These are phyloP conservation scores for Istiophorus platypterus DNA, from an alignment of 2,113 vertebrate species.

Conservation along the genomic window DNA sequence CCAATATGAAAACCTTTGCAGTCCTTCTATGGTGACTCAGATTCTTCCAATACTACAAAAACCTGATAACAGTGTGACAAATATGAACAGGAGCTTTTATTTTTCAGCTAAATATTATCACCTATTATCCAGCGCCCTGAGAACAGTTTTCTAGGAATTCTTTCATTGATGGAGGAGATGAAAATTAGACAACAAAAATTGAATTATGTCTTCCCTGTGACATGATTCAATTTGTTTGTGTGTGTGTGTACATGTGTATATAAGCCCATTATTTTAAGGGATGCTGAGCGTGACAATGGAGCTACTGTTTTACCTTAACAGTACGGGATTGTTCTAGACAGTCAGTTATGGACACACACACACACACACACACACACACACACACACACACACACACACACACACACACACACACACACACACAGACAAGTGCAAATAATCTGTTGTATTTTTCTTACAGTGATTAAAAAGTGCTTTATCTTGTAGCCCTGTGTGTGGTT, in stretches of 20 bases:
- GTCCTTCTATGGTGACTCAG: not conserved
- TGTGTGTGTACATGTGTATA: not conserved
- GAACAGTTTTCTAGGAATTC: not conserved
- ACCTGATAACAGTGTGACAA: not conserved
- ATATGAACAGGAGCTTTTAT: not conserved
- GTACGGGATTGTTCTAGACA: slow-evolving; percentile 26
- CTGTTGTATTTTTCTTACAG: slow-evolving; percentile 12
- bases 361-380: not conserved
- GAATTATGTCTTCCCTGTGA: not conserved
- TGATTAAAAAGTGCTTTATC: slow-evolving; percentile 11
- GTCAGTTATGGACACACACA: slow-evolving; percentile 22
- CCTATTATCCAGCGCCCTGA: not conserved
- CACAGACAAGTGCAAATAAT: slow-evolving; percentile 32
- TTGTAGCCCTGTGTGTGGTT: not conserved
- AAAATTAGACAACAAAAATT: not conserved
- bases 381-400: too few relatives aligned
- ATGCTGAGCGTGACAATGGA: slow-evolving; percentile 43
- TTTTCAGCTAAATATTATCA: not conserved
- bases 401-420: not conserved
- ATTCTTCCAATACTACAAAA: slow-evolving; percentile 13
- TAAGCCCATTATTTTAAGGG: slow-evolving; percentile 15
- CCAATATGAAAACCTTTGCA: not conserved
- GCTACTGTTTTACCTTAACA: slow-evolving; percentile 62
- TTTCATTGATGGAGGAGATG: not conserved
- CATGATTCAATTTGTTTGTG: too few relatives aligned